phyloP scores from a whole-genome alignment of 2,888 invertebrate species.

The Campoplex nolae region DNA sequence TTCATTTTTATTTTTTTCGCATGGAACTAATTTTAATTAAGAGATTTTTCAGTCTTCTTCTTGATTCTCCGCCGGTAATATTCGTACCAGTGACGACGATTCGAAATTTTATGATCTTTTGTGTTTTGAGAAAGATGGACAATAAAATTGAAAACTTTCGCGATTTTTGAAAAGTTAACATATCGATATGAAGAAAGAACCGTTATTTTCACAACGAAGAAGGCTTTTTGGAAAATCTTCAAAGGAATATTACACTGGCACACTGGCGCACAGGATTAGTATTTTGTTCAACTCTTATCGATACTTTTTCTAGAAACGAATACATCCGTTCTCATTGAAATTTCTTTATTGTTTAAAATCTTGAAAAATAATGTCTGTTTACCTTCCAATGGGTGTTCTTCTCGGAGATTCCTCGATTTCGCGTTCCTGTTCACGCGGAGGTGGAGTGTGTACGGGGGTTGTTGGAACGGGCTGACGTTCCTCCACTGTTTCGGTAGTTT shows the following conservation, averaged over 20 bases:
- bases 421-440: slow-evolving; percentile 85
- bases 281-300: not conserved
- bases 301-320: not conserved
- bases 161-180: too few species aligned
- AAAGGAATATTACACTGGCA: not conserved
- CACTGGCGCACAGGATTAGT: too few species aligned
- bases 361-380: slow-evolving; percentile 55
- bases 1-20: too few species aligned
- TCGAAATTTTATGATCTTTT: too few species aligned
- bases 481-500: slow-evolving; percentile 86
- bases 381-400: slow-evolving; percentile 88
- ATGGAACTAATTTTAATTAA: too few species aligned
- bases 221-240: not conserved
- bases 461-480: slow-evolving; percentile 76
- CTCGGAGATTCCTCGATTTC: slow-evolving; percentile 88
- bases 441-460: slow-evolving; percentile 81
- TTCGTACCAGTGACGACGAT: too few species aligned
- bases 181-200: too few species aligned
- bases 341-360: not conserved
- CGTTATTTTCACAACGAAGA: not conserved
- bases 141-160: too few species aligned
- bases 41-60: too few species aligned
- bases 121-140: too few species aligned
- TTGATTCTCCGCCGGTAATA: too few species aligned
- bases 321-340: not conserved